phyloP scores from a whole-genome alignment of 1,140 invertebrate species.

The Hylaeus volcanicus region DNA sequence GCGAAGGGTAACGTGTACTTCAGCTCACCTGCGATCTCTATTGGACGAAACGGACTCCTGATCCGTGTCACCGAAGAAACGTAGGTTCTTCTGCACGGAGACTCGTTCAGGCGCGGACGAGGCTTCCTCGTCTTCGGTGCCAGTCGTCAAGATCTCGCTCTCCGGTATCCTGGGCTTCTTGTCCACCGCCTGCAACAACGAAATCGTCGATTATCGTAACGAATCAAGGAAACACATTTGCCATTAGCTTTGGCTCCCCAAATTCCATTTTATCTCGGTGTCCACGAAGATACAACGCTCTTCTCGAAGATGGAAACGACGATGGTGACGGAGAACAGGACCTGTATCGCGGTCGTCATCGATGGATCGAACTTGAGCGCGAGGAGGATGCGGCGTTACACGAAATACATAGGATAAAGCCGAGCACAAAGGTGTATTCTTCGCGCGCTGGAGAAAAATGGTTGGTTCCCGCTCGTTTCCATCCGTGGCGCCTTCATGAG shows the following conservation, averaged over 20 bases:
- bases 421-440: conserved; percentile 62
- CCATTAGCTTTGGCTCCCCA: no score
- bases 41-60: conserved; percentile 83
- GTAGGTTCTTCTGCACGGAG: conserved; percentile 84
- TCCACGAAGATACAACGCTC: no score
- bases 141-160: conserved; percentile 77
- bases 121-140: conserved; percentile 78
- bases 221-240: no score
- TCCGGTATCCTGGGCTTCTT: conserved; percentile 78
- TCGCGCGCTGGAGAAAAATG: conserved; percentile 56
- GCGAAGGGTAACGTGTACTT: neutral
- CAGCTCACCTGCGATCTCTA: conserved; percentile 74
- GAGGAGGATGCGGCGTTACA: neutral
- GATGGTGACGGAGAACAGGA: neutral
- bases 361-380: no score
- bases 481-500: conserved; percentile 64
- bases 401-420: conserved; percentile 17
- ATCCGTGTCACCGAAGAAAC: conserved; percentile 91
- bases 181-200: conserved; percentile 69
- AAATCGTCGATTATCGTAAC: neutral
- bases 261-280: no score
- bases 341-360: neutral
- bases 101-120: conserved; percentile 75
- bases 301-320: neutral
- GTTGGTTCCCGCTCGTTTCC: conserved; percentile 46